Evolutionary conservation across 2,113 vertebrate species (phyloP).

Genomic region (Euleptes europaea): DNA sequence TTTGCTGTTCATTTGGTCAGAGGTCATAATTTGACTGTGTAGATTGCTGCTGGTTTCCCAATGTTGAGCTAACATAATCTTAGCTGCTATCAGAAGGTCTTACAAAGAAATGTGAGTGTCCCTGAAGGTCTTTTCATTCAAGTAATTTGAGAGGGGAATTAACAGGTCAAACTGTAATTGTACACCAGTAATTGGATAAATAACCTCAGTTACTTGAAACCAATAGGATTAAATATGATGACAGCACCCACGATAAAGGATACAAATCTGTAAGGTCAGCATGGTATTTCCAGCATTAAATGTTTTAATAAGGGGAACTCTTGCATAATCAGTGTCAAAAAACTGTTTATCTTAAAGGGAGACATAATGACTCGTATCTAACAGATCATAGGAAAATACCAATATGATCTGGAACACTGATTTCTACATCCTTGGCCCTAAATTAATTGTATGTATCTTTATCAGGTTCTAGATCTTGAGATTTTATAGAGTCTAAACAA

Average conservation of each 20-base stretch:
- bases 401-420: not conserved
- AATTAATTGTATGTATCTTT: not conserved
- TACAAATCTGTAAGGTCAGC: not conserved
- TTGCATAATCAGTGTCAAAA: too few relatives aligned
- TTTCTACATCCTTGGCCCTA: too few relatives aligned
- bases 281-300: not conserved
- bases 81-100: not conserved
- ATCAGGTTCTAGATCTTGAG: not conserved
- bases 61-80: not conserved
- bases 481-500: not conserved
- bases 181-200: not conserved
- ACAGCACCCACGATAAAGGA: not conserved
- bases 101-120: not conserved
- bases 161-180: not conserved
- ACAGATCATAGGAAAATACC: not conserved
- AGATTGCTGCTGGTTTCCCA: not conserved
- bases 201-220: not conserved
- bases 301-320: not conserved
- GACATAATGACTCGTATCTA: too few relatives aligned
- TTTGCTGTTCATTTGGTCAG: not conserved
- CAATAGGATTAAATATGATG: not conserved
- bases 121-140: not conserved
- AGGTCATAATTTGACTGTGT: not conserved
- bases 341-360: too few relatives aligned
- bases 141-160: conserved; percentile 9